phyloP scores from a whole-genome alignment of 2,888 invertebrate genomes.

The Caenorhabditis sp. region DNA sequence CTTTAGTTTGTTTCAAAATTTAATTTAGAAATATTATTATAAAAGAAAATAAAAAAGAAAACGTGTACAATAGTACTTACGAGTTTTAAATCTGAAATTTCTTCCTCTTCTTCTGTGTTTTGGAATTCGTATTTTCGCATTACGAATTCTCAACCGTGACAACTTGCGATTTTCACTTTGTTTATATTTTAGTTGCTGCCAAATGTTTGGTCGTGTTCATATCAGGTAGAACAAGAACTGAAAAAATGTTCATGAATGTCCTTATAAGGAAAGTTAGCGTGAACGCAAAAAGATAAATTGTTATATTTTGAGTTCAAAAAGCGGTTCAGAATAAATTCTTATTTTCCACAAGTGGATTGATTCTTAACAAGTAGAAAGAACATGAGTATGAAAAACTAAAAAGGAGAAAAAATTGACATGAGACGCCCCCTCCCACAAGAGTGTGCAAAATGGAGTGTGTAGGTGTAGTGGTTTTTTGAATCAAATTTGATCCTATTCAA shows the following conservation, averaged over 20 bases:
- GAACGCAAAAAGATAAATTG: too few species aligned
- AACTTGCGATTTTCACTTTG: not conserved
- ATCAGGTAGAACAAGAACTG: conserved; percentile 16
- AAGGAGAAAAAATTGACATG: conserved; percentile 32
- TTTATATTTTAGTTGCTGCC: conserved; percentile 1
- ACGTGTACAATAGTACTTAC: conserved; percentile 11
- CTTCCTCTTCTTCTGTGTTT: conserved; percentile 21
- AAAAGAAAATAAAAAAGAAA: too few species aligned
- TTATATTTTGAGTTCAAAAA: not conserved
- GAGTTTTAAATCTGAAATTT: conserved; percentile 24
- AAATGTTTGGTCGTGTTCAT: conserved; percentile 27
- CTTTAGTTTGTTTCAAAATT: too few species aligned
- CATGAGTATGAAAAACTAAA: conserved; percentile 38
- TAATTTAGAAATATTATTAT: too few species aligned
- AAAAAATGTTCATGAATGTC: not conserved
- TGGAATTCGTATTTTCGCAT: conserved; percentile 48
- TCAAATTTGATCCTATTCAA: too few species aligned
- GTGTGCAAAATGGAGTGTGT: conserved; percentile 23
- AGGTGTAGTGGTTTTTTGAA: conserved; percentile 23
- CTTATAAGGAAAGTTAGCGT: too few species aligned
- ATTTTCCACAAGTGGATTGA: not conserved
- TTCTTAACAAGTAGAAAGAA: conserved; percentile 21
- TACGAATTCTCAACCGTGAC: conserved; percentile 26
- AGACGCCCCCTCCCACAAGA: conserved; percentile 14
- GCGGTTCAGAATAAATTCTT: conserved; percentile 28